These are phyloP conservation scores for Pemphredon lugubris DNA, from an alignment of 2,888 invertebrate species.

Conservation along the genomic window DNA sequence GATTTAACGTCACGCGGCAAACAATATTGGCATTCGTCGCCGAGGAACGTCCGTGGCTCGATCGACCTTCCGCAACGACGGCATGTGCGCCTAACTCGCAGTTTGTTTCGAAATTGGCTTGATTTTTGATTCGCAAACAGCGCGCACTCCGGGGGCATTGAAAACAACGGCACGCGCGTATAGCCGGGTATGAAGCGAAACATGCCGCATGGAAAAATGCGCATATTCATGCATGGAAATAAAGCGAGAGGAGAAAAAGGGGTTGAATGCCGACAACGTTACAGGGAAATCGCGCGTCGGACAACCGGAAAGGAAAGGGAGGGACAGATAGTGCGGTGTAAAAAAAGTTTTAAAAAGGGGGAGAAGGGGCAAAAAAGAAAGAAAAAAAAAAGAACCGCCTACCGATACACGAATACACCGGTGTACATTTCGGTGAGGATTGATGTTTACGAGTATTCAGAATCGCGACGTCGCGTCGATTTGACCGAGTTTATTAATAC, in stretches of 20 bases:
- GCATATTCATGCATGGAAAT: slow-evolving; percentile 60
- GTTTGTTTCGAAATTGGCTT: slow-evolving; percentile 51
- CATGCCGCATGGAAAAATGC: slow-evolving; percentile 37
- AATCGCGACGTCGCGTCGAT: slow-evolving; percentile 22
- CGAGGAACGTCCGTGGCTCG: not conserved
- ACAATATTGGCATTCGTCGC: not conserved
- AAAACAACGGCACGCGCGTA: slow-evolving; percentile 25
- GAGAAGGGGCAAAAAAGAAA: too few species aligned
- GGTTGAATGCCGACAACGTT: slow-evolving; percentile 15
- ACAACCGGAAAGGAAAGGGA: slow-evolving; percentile 22
- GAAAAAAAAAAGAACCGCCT: not conserved
- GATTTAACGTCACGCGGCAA: not conserved
- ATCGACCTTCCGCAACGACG: not conserved
- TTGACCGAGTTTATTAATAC: slow-evolving; percentile 9
- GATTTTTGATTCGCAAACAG: slow-evolving; percentile 59
- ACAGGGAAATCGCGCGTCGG: slow-evolving; percentile 41
- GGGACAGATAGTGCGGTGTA: not conserved
- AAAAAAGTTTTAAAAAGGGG: not conserved
- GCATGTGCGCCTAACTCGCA: slow-evolving; percentile 3
- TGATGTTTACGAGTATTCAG: too few species aligned
- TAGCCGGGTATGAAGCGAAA: slow-evolving; percentile 29
- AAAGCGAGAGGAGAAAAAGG: slow-evolving; percentile 9
- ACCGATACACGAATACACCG: slow-evolving; percentile 8
- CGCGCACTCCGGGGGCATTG: slow-evolving; percentile 20
- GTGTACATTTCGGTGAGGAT: too few species aligned